A percentile compares a stretch with the other conserved stretches of the same genome.
These are phyloP conservation scores for Zoanthus gigantus DNA, from an alignment of 92 coral and sea anemone genomes.

Conservation along the genomic window DNA sequence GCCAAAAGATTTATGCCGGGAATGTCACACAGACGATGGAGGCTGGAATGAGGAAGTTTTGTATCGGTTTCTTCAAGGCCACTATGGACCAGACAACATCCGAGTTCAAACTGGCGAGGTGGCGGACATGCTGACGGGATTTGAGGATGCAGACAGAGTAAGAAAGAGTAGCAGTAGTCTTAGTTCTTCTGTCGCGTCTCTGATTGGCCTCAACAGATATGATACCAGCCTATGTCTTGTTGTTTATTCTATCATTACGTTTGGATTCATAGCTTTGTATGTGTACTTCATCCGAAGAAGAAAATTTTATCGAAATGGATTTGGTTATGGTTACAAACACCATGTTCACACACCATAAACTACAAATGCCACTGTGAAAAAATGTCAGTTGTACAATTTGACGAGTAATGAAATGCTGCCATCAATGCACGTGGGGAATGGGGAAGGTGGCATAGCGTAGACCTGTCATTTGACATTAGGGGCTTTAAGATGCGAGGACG, in stretches of 20 bases:
- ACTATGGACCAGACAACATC: conserved; percentile 91
- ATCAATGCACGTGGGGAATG: too few relatives aligned
- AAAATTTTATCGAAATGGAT: conserved; percentile 53
- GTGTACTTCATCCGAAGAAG: conserved; percentile 90
- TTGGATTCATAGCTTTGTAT: conserved; percentile 83
- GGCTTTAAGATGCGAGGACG: too few relatives aligned
- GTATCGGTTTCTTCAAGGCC: conserved; percentile 85
- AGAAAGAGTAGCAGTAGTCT: conserved; percentile 59
- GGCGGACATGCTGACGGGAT: conserved; percentile 68
- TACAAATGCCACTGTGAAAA: not conserved
- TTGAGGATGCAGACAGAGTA: conserved; percentile 90
- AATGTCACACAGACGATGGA: conserved; percentile 67
- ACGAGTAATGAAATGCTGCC: too few relatives aligned
- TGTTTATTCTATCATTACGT: conserved; percentile 81
- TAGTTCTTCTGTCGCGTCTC: conserved; percentile 53
- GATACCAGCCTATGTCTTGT: conserved; percentile 96
- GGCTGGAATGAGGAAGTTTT: conserved; percentile 82
- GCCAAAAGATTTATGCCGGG: conserved; percentile 74
- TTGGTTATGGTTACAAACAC: conserved; percentile 66
- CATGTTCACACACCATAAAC: conserved; percentile 84
- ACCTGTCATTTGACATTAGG: too few relatives aligned
- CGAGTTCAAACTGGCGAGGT: conserved; percentile 65
- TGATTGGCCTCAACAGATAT: conserved; percentile 75
- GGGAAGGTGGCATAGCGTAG: too few relatives aligned
- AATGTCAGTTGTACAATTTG: too few relatives aligned